phyloP scores from a whole-genome alignment of 2,113 vertebrate genomes.

The Brachyhypopomus gauderio region DNA sequence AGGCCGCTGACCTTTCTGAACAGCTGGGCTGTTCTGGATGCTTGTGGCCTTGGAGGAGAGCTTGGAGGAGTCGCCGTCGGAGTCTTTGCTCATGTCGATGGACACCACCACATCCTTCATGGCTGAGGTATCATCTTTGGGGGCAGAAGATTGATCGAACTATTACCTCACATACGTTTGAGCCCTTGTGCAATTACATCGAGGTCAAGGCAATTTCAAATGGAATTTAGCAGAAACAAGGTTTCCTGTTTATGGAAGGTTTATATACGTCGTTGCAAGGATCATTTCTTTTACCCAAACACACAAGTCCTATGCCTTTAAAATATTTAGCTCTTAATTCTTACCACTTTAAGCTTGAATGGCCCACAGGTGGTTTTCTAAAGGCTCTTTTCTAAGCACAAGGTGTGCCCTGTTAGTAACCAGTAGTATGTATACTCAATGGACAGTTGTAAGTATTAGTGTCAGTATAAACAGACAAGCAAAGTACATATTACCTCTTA shows the following conservation, averaged over 20 bases:
- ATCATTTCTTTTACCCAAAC: slow-evolving; percentile 18
- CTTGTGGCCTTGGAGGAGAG: slow-evolving; percentile 80
- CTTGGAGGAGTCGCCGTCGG: slow-evolving; percentile 85
- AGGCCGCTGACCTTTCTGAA: slow-evolving; percentile 82
- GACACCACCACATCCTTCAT: slow-evolving; percentile 92
- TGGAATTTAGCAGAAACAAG: not conserved
- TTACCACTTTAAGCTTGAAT: not conserved
- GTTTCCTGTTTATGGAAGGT: not conserved
- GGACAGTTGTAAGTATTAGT: not conserved
- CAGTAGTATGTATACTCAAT: not conserved
- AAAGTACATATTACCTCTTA: not conserved
- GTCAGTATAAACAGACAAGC: not conserved
- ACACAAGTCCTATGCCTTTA: slow-evolving; percentile 8
- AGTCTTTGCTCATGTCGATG: slow-evolving; percentile 90
- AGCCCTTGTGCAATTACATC: not conserved
- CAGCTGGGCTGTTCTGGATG: slow-evolving; percentile 79
- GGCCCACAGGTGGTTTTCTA: not conserved
- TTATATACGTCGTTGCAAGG: slow-evolving; percentile 22
- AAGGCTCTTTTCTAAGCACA: not conserved
- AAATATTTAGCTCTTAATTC: not conserved
- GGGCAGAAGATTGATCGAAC: not conserved
- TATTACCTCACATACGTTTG: not conserved
- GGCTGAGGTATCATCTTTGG: slow-evolving; percentile 84
- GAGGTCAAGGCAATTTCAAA: slow-evolving; percentile 5
- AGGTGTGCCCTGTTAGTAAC: not conserved